Conservation (phyloP, 2,113 vertebrate species). For the Rhinolophus sinicus region DNA sequence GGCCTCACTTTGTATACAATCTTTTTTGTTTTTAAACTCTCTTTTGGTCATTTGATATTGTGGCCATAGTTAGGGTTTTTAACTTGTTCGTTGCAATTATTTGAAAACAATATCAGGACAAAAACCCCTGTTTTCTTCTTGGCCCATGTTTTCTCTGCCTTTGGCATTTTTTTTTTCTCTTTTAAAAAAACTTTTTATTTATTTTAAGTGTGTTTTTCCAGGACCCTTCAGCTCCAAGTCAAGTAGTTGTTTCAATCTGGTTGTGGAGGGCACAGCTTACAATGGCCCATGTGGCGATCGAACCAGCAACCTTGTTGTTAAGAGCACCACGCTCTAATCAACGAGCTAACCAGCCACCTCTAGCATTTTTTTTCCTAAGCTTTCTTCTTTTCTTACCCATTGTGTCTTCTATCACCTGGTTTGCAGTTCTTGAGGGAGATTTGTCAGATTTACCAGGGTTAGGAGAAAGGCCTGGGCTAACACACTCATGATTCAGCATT, state of each 20-base stretch:
- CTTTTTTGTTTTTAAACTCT: background rate
- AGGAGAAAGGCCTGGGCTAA: background rate
- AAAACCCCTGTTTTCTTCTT: background rate
- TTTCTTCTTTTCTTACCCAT: background rate
- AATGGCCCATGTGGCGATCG: too few relatives aligned
- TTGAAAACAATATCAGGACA: background rate
- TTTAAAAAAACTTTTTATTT: too few relatives aligned
- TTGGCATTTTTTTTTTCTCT: background rate
- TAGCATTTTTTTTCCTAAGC: too few relatives aligned
- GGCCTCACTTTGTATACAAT: background rate
- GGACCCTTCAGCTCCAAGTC: too few relatives aligned
- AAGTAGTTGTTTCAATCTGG: too few relatives aligned
- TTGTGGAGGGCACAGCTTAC: too few relatives aligned
- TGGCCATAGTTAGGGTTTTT: background rate
- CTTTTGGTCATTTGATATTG: background rate
- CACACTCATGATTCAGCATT: background rate
- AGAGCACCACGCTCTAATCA: too few relatives aligned
- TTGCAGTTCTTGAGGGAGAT: background rate
- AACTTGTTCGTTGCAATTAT: background rate
- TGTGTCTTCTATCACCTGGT: background rate
- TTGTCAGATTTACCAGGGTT: background rate
- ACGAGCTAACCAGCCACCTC: too few relatives aligned
- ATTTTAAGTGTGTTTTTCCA: too few relatives aligned
- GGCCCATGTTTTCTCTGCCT: background rate
- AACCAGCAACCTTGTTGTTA: too few relatives aligned